Percentiles rank a stretch among this genome's conserved stretches.
Conservation (phyloP, 1,140 invertebrate species). For the Eumaeus atala region DNA sequence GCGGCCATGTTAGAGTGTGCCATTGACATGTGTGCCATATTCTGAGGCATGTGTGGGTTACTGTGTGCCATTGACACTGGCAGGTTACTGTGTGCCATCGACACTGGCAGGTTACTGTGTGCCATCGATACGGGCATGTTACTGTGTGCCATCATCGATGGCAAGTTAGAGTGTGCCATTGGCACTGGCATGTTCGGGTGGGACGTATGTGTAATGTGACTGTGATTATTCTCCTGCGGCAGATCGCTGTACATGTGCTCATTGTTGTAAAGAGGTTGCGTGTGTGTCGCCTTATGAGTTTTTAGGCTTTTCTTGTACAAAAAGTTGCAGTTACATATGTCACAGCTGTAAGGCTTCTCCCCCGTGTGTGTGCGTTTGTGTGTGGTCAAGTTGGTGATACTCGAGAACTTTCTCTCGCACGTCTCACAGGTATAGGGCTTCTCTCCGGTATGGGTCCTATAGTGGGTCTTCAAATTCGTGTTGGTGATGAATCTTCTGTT, state of each 20-base stretch:
- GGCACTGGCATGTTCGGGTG: conserved; percentile 1
- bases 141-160: background rate
- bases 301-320: conserved; percentile 9
- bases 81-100: background rate
- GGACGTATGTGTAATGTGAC: background rate
- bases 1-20: background rate
- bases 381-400: background rate
- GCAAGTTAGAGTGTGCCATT: conserved; percentile 4
- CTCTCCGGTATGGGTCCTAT: conserved; percentile 2
- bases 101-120: background rate
- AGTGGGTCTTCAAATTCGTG: background rate
- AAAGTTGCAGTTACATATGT: conserved; percentile 7
- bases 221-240: background rate
- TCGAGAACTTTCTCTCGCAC: conserved; percentile 3
- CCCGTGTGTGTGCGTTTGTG: conserved; percentile 2
- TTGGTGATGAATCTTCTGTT: conserved; percentile 7
- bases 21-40: background rate
- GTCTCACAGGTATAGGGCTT: background rate
- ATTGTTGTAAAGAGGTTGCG: background rate
- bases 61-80: background rate
- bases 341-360: conserved; percentile 4
- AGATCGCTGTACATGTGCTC: background rate
- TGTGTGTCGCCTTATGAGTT: conserved; percentile 6
- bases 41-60: background rate
- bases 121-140: background rate